A percentile compares a stretch with the other conserved stretches of the same genome.
These are phyloP conservation scores for Acrocyrtus sp. DNA, from an alignment of 2,888 invertebrate species.

Conservation along the genomic window DNA sequence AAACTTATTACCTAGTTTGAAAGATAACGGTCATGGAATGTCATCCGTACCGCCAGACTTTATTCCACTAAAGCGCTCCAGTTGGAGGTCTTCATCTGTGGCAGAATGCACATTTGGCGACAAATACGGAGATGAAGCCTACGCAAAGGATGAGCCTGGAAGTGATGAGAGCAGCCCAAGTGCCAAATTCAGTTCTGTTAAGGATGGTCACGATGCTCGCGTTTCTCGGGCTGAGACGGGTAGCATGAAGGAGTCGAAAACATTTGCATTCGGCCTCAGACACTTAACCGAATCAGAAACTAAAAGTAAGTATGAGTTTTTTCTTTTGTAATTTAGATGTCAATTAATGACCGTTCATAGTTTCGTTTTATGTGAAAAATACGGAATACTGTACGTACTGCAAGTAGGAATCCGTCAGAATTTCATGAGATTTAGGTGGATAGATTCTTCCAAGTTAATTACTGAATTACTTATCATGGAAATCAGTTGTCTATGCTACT, in stretches of 20 bases:
- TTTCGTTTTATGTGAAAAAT: background rate
- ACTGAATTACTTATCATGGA: too few relatives aligned
- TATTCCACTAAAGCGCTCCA: slow-evolving; percentile 51
- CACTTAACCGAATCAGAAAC: slow-evolving; percentile 51
- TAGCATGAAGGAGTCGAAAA: slow-evolving; percentile 62
- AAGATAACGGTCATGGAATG: slow-evolving; percentile 32
- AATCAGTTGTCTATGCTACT: too few relatives aligned
- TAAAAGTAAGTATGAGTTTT: slow-evolving; percentile 33
- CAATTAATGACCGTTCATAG: background rate
- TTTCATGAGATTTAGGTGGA: too few relatives aligned
- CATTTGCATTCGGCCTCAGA: slow-evolving; percentile 60
- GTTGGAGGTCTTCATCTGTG: slow-evolving; percentile 53
- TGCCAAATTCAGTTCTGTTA: slow-evolving; percentile 32
- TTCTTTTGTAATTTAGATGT: too few relatives aligned
- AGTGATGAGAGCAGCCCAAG: slow-evolving; percentile 37
- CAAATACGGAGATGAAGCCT: slow-evolving; percentile 26
- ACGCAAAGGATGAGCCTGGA: slow-evolving; percentile 17
- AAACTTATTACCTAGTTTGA: slow-evolving; percentile 34
- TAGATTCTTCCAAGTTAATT: too few relatives aligned
- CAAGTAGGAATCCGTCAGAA: too few relatives aligned
- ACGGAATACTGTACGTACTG: too few relatives aligned
- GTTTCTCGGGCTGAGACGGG: slow-evolving; percentile 51
- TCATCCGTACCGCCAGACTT: slow-evolving; percentile 56
- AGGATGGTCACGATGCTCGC: slow-evolving; percentile 27
- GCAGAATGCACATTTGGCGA: slow-evolving; percentile 36